Percentiles rank a stretch among this genome's conserved stretches.
Evolutionary conservation across 2,797 vertebrate genomes (phyloP).

Genomic region (Anisognathus igniventris): DNA sequence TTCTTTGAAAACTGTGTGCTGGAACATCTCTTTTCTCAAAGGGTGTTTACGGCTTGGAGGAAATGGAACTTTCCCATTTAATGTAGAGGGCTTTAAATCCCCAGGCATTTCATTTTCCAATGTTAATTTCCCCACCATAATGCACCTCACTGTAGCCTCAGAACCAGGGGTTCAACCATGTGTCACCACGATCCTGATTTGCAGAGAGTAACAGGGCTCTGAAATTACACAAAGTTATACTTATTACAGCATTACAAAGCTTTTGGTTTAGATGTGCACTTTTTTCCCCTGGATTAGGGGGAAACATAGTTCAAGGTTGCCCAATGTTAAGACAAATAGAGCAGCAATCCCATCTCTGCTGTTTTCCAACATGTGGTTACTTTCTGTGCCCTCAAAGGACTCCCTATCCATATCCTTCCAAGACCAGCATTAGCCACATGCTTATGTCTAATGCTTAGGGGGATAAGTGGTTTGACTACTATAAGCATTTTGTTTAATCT

Average conservation of each 20-base stretch:
- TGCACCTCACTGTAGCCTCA: not conserved
- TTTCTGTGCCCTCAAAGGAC: not conserved
- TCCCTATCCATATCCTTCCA: fast-evolving
- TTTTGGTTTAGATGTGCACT: not conserved
- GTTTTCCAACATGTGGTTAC: not conserved
- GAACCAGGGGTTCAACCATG: not conserved
- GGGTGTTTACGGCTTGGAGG: not conserved
- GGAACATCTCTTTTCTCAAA: not conserved
- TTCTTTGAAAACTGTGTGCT: not conserved
- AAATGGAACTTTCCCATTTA: not conserved
- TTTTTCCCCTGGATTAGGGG: not conserved
- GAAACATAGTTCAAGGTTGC: not conserved
- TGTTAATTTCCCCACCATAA: not conserved
- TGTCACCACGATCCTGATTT: not conserved
- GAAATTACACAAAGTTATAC: not conserved
- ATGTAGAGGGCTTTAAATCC: not conserved
- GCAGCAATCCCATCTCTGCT: not conserved
- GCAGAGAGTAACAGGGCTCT: not conserved
- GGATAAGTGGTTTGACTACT: not conserved
- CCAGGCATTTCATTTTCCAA: not conserved
- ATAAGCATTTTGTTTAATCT: not conserved
- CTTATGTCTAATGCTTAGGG: not conserved
- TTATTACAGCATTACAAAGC: not conserved
- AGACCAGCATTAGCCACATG: not conserved
- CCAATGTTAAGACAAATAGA: not conserved